phyloP scores from a whole-genome alignment of 1,140 invertebrate genomes.

The Monomorium pharaonis region DNA sequence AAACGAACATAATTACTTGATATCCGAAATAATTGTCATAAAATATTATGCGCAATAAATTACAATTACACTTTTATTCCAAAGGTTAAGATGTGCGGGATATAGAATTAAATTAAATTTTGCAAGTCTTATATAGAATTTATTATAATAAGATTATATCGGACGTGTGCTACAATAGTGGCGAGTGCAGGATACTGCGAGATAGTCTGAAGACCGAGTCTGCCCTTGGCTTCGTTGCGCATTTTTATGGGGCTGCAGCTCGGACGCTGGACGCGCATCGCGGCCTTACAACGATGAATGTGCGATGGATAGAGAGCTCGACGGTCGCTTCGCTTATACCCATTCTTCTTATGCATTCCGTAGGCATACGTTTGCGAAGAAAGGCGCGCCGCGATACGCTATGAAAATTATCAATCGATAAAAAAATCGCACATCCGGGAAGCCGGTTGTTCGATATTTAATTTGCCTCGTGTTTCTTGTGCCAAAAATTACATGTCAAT shows the following conservation, averaged over 20 bases:
- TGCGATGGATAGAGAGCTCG: conserved; percentile 50
- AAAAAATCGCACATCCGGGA: conserved; percentile 37
- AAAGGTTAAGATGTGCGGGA: neutral
- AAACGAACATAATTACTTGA: neutral
- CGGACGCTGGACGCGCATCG: conserved; percentile 43
- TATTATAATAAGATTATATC: conserved; percentile 25
- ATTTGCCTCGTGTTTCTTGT: neutral
- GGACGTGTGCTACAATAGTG: neutral
- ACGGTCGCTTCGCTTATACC: conserved; percentile 45
- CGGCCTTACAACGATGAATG: conserved; percentile 49
- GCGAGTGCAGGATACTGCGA: neutral
- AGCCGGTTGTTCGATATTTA: neutral
- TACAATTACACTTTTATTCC: neutral
- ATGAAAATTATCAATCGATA: conserved; percentile 56
- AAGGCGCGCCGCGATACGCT: conserved; percentile 44
- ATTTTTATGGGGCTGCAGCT: conserved; percentile 31
- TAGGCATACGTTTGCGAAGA: conserved; percentile 48
- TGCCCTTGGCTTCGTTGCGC: conserved; percentile 39
- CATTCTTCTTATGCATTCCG: conserved; percentile 56
- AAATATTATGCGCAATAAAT: neutral
- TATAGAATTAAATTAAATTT: neutral
- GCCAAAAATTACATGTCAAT: no score
- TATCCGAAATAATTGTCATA: neutral
- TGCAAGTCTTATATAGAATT: neutral
- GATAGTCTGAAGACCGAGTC: conserved; percentile 25